Evolutionary conservation across 92 coral and sea anemone genomes (phyloP), one percentile per base, ranked within the genome.

Genomic region (Phenganax subtilis): DNA sequence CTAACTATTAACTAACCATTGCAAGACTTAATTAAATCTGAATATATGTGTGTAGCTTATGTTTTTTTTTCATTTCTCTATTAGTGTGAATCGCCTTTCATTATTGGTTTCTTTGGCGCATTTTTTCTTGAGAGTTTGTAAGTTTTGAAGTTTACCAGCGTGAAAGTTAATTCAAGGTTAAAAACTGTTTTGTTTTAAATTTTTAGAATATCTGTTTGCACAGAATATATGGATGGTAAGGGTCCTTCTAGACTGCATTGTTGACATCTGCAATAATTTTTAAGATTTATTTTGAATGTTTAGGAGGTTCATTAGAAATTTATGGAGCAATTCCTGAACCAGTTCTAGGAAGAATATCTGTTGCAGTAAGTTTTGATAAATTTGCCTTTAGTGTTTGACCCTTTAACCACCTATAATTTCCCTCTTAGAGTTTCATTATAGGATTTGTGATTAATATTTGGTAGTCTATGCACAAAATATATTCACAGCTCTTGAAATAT

Each of bases 191-290:
- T 37, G 5, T 37, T 37, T 37, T 37, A 37, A 37, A 66, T 15
- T 81, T 73, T 44, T 60, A 96, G 99, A 82, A 96, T 96, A 82
- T 96, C 99, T 72, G 87, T 96, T 85, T 96, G 99, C 64, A 96
- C 99, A 75, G 99, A 96, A 84, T 96, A 88, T 82, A 92, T 96
- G 97, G 99, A 96, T 84, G 99, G 99, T 96, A 80, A 84, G 47
- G 5, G 53, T 75, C 20, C 28, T 57, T n/a, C 28, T 28, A 17
- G 0, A 29, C 9, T 27, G 31, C n/a, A 28, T 70, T 44, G n/a
- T 44, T 12, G 53, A 3, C 20, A 1, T 70, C 75, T 27, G 47
- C 47, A 37, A 37, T 37, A 2, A 37, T 37, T 37, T 37, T 37
- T 20, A 20, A 20, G 25, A 28, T 28, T 3, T 51, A 69, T 51